phyloP scores from a whole-genome alignment of 2,888 invertebrate species.

The Abrostola triplasia region DNA sequence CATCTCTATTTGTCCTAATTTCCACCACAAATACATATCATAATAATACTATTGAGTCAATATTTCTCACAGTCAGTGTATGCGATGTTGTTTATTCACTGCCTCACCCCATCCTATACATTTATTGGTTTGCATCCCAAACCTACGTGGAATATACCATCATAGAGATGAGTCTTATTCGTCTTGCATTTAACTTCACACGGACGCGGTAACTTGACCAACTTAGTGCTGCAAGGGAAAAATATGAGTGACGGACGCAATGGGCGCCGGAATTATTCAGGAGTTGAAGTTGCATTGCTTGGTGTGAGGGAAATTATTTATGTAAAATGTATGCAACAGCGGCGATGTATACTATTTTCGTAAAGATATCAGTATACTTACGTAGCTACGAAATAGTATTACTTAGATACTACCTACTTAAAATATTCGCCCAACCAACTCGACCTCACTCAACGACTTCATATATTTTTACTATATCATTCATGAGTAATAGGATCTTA shows the following conservation, averaged over 20 bases:
- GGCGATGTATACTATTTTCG: no score
- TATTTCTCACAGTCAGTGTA: conserved; percentile 56
- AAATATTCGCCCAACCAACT: no score
- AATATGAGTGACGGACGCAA: conserved; percentile 49
- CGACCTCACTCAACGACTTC: no score
- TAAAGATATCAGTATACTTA: no score
- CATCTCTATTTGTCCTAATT: not conserved
- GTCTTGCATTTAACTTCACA: conserved; percentile 79
- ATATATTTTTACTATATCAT: no score
- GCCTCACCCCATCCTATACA: conserved; percentile 74
- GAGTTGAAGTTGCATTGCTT: not conserved
- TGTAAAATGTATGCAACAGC: not conserved
- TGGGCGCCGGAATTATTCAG: conserved; percentile 34
- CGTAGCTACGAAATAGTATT: no score
- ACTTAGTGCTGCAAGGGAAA: conserved; percentile 39
- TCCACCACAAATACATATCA: conserved; percentile 7
- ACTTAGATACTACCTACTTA: no score
- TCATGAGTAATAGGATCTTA: no score
- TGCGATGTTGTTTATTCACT: conserved; percentile 70
- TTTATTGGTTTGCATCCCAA: conserved; percentile 81
- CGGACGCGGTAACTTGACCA: conserved; percentile 60
- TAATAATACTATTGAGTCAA: conserved; percentile 19
- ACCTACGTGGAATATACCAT: conserved; percentile 73
- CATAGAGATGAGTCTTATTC: conserved; percentile 67
- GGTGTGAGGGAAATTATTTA: not conserved